Conservation (phyloP, 2,113 vertebrate species). For the Malurus elegans region DNA sequence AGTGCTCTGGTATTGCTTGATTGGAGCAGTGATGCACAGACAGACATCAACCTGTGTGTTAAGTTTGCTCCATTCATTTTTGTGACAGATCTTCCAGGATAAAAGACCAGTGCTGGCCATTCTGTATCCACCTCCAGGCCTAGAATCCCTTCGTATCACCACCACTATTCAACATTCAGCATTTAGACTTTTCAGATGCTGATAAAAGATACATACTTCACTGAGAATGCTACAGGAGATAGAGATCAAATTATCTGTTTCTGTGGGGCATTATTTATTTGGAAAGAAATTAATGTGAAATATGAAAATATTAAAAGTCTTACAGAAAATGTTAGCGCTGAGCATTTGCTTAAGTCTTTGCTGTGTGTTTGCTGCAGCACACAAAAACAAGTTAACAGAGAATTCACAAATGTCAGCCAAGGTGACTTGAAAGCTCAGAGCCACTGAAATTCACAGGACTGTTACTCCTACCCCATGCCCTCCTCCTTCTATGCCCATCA, state of each 20-base stretch:
- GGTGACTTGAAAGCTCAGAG: neutral
- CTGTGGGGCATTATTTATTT: neutral
- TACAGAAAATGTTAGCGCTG: accelerated
- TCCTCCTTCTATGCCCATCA: neutral
- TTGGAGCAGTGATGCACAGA: neutral
- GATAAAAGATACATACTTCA: neutral
- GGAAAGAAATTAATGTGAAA: neutral
- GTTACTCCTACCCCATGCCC: neutral
- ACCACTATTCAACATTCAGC: neutral
- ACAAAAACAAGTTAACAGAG: neutral
- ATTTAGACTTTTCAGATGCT: neutral
- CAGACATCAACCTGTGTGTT: accelerated
- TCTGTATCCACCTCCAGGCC: neutral
- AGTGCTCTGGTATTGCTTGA: neutral
- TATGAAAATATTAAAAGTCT: neutral
- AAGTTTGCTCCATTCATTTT: neutral
- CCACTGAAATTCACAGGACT: neutral
- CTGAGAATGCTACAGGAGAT: neutral
- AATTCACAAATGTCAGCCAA: neutral
- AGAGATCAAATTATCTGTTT: neutral
- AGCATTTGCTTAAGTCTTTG: neutral
- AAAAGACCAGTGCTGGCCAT: neutral
- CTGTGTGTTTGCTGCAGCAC: neutral
- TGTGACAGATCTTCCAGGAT: neutral
- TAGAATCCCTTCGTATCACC: accelerated